Base-by-base conservation (phyloP, 1,140 invertebrate genomes). In the Zaprionus gabonicus region DNA sequence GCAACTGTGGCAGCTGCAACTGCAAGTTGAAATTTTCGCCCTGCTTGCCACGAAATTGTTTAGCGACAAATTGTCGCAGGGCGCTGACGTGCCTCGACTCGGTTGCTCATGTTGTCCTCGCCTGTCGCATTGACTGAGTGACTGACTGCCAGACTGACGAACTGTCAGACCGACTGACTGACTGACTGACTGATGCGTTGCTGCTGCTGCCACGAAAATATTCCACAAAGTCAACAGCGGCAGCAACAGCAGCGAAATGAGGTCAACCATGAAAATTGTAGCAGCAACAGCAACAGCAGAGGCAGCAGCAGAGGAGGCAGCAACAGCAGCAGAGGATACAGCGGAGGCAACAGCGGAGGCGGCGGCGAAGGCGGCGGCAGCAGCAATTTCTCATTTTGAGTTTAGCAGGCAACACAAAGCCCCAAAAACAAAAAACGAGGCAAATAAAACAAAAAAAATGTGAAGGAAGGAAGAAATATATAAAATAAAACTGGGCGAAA, bases 351-450 rank as follows among this genome's bases (percentile, higher is more conserved):
- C 63, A 55, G 44, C 7, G 9, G 3, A 60, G 36, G 23, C 27
- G 27, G 77, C 73, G 87, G 81, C 88, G 88, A 84, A 88, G 81
- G 83, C 78, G 80, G 81, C 69, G 78, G 84, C 83, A 73, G 82
- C 80, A 81, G 85, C 85, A 90, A 88, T 88, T 88, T 88, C 84
- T 88, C 84, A 88, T 88, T 88, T 88, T 90, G 81, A 88, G 84
- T 88, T 88, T 88, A 87, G 84, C 84, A 76, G 71, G 68, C 71
- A 71, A 57, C 72, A 77, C 64, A 78, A 71, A 70, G 44, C 57
- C 53, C 64, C 67, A 83, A 72, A 82, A 74, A 79, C 68, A 68
- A 68, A 80, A 55, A 63, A 56, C 56, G 53, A 64, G 20, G 34
- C 60, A 63, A 66, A 53, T 53, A 38, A 57, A 56, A 56, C 25